These are phyloP conservation scores for Fukomys damarensis DNA, from an alignment of 2,113 vertebrate species.

Conservation along the genomic window DNA sequence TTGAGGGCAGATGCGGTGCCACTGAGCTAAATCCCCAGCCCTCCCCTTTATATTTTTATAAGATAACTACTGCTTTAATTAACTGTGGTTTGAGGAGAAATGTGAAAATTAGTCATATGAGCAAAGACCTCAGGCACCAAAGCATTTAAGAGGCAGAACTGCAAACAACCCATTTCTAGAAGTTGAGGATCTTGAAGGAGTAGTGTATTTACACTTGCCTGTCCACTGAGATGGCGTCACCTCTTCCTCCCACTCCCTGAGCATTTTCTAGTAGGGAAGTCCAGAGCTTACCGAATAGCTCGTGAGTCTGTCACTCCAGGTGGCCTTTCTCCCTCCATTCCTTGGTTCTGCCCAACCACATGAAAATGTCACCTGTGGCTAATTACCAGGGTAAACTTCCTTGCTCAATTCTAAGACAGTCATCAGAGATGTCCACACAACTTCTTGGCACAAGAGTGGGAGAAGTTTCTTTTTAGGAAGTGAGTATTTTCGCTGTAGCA, in stretches of 20 bases:
- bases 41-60: not conserved
- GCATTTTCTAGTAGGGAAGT: fast-evolving
- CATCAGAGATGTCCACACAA: not conserved
- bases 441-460: not conserved
- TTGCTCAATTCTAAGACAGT: not conserved
- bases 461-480: not conserved
- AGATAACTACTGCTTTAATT: not conserved
- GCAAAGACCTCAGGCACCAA: not conserved
- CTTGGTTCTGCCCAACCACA: not conserved
- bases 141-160: not conserved
- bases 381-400: not conserved
- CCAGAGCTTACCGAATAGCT: fast-evolving
- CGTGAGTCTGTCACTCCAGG: not conserved
- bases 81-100: not conserved
- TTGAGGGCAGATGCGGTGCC: too few species aligned
- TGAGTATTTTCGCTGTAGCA: fast-evolving
- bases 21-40: too few species aligned
- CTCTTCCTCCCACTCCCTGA: fast-evolving
- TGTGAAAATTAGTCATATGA: not conserved
- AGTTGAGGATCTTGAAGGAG: too few species aligned
- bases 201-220: fast-evolving
- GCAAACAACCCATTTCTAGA: not conserved
- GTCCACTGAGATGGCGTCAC: not conserved
- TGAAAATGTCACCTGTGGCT: too few species aligned
- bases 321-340: not conserved